phyloP scores from a whole-genome alignment of 2,888 invertebrate species.

The Drosophila mimica region DNA sequence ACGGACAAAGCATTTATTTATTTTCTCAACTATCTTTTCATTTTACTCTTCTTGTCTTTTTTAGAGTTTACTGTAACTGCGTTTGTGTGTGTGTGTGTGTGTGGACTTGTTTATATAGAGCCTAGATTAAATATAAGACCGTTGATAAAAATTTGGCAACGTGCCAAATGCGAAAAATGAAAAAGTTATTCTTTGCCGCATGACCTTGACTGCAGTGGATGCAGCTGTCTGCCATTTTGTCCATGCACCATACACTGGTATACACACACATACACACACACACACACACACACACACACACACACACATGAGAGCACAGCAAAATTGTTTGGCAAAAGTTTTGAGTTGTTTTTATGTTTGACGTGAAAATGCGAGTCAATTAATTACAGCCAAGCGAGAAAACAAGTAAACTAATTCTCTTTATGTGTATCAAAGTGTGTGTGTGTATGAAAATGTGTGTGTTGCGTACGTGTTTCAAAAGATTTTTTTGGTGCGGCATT shows the following conservation, averaged over 20 bases:
- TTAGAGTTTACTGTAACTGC: neutral
- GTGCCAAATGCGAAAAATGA: constrained; percentile 48
- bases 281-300: neutral
- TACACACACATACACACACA: neutral
- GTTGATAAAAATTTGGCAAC: constrained; percentile 43
- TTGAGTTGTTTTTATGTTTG: constrained; percentile 58
- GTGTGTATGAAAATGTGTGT: constrained; percentile 2
- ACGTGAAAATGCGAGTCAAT: constrained; percentile 73
- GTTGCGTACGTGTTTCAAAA: constrained; percentile 40
- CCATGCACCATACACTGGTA: constrained; percentile 6
- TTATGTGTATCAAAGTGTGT: neutral
- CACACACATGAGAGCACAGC: neutral
- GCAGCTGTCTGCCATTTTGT: constrained; percentile 51
- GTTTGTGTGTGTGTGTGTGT: neutral
- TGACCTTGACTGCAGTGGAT: constrained; percentile 70
- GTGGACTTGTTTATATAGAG: neutral
- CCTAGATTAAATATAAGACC: constrained; percentile 5
- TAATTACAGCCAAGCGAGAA: constrained; percentile 67
- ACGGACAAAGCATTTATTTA: neutral
- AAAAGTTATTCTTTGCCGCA: constrained; percentile 34
- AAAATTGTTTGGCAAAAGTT: constrained; percentile 59
- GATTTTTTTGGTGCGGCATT: constrained; percentile 40
- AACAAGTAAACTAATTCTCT: constrained; percentile 15
- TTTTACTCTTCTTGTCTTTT: neutral
- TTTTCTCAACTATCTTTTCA: neutral